Base-by-base conservation (phyloP, 1,140 invertebrate species). In the Anadara kagoshimensis region DNA sequence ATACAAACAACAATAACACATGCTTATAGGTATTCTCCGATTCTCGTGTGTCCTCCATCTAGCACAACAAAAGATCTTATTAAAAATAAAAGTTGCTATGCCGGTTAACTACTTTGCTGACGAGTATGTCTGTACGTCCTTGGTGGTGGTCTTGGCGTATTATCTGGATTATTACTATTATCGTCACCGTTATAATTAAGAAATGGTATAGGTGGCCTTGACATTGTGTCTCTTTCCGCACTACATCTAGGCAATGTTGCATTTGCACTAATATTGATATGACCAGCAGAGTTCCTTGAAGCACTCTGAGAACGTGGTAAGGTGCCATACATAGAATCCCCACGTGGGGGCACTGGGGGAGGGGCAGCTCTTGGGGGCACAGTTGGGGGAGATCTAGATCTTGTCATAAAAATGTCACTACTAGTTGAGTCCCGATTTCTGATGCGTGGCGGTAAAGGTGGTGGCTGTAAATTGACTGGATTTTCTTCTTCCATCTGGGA, bases 331-430 rank as follows among this genome's bases (percentile, higher is more conserved):
- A 64, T 68, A 8, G 86, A 88, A 71, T 89, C 89, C 44, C 86
- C 90, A 61, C 89, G 90, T 75, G 85, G 90, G 73, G 84, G 90
- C 76, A 86, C 86, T 82, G 61, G 90, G 69, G 75, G 84, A 41
- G 82, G 81, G 59, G 61, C 54, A 41, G 65, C 68, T 41, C 69
- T 54, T 56, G 78, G 80, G 47, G 76, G 75, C 53, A 76, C 70
- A 54, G 76, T 75, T 22, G 80, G 78, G 18, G 73, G 65, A 57
- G 54, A 92, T 91, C 76, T 61, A 69, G 53, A 22, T 43, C 51
- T 59, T 16, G 57, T 3, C 43, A 62, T 53, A n/a, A 56, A 56
- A 22, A 58, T 58, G 24, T 69, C 67, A 54, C 47, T 69, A 41
- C 41, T 66, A 26, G 63, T 51, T 51, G 63, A 63, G 36, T 73